phyloP scores from a whole-genome alignment of 2,888 invertebrate genomes.

The Pandemis cinnamomeana region DNA sequence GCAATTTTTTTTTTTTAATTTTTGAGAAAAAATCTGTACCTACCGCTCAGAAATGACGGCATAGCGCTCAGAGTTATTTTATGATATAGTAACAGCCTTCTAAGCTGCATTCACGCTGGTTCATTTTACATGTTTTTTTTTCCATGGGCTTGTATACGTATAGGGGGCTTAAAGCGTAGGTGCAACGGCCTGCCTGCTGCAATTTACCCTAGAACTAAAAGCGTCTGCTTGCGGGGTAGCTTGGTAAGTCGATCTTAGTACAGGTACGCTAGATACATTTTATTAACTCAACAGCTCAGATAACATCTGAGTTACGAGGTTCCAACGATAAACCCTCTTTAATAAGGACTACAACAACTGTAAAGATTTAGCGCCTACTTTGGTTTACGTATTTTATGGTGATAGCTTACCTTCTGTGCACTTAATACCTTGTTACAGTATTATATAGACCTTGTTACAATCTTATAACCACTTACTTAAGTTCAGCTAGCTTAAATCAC shows the following conservation, averaged over 20 bases:
- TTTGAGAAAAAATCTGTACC: too few relatives aligned
- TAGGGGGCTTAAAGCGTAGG: neutral
- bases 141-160: too few relatives aligned
- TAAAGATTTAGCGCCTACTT: neutral
- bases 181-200: neutral
- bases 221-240: slow-evolving; percentile 2
- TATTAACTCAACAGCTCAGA: slow-evolving; percentile 29
- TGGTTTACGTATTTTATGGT: neutral
- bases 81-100: too few relatives aligned
- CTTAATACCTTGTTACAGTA: neutral
- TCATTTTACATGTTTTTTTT: too few relatives aligned
- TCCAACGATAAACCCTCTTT: slow-evolving; percentile 21
- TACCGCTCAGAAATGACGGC: too few relatives aligned
- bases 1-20: too few relatives aligned
- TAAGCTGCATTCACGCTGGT: too few relatives aligned
- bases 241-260: slow-evolving; percentile 2
- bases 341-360: slow-evolving; percentile 17
- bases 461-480: neutral
- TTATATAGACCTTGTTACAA: neutral
- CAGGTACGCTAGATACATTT: slow-evolving; percentile 21
- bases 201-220: slow-evolving; percentile 4
- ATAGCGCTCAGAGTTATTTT: too few relatives aligned
- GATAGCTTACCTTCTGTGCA: neutral
- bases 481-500: too few relatives aligned
- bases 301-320: slow-evolving; percentile 34